These are phyloP conservation scores for Pteruthius melanotis DNA, from an alignment of 2,113 vertebrate genomes.

Conservation along the genomic window DNA sequence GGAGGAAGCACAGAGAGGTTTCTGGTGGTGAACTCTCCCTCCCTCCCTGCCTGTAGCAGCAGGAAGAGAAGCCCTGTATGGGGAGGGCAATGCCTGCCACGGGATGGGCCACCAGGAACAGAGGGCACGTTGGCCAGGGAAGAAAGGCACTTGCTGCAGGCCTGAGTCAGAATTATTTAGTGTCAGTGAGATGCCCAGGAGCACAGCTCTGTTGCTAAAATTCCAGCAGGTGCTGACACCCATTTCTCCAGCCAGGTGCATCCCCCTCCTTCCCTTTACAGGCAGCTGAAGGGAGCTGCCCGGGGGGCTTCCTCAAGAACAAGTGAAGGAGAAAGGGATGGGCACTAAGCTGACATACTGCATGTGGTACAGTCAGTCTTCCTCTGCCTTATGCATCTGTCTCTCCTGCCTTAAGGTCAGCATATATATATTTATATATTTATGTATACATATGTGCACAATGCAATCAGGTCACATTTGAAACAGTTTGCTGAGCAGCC, in stretches of 20 bases:
- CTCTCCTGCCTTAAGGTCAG: background rate
- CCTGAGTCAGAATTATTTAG: rapidly evolving
- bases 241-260: background rate
- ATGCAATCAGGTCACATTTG: background rate
- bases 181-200: background rate
- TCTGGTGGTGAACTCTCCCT: background rate
- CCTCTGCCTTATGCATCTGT: background rate
- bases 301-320: background rate
- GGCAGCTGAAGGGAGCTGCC: background rate
- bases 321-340: background rate
- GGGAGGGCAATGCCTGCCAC: background rate
- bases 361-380: rapidly evolving
- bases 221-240: background rate
- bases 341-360: background rate
- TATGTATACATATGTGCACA: background rate
- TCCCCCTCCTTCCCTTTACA: background rate
- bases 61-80: background rate
- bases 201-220: background rate
- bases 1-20: background rate
- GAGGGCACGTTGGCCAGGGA: rapidly evolving
- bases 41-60: background rate
- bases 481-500: background rate
- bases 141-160: background rate
- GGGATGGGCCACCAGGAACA: background rate
- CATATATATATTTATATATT: background rate